Base-by-base conservation (phyloP, 2,113 vertebrate species). In the Chlorodrepanis virens region DNA sequence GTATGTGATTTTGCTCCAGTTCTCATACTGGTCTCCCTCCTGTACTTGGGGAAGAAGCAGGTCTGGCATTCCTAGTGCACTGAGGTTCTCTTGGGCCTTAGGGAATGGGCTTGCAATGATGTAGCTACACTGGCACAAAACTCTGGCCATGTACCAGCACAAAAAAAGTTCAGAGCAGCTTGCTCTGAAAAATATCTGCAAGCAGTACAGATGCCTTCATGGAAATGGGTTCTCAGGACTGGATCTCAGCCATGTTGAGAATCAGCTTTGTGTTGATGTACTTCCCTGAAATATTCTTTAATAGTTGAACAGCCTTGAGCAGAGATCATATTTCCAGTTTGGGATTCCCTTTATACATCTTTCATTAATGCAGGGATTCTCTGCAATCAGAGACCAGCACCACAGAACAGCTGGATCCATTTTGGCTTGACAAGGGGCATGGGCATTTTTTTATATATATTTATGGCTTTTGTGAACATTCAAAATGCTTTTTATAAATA, bases 321-420 rank as follows among this genome's bases (percentile, higher is more conserved):
- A 90, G 65, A 87, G 88, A 83, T 97, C 88, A 11, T 92, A 71
- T 97, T 96, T 97, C 96, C 83, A 90, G 86, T 94, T 89, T 95
- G 93, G 94, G 96, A 96, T 96, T 95, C 94, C 90, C 94, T 87
- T 96, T 94, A 56, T 93, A 70, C 83, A 90, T 86, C 94, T 95
- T 91, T 96, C 88, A 94, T 96, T 96, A 96, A 87, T 72, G n/a
- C 71, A 89, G 80, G 93, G 96, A 96, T 96, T 97, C 95, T 95
- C 88, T 2, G 7, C 80, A 95, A 81, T 93, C 92, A 94, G 93
- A 94, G 90, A 89, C 64, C 80, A 93, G 80, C 96, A 94, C 93
- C 14, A 0, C 90, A 83, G 82, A 95, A 96, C 96, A 97, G 96
- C 95, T 97, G 94, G 89, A 96, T 96, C 93, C 84, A 91, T 93